Evolutionary conservation across 2,888 invertebrate species (phyloP).

Genomic region (Troglohyphantes excavatus): DNA sequence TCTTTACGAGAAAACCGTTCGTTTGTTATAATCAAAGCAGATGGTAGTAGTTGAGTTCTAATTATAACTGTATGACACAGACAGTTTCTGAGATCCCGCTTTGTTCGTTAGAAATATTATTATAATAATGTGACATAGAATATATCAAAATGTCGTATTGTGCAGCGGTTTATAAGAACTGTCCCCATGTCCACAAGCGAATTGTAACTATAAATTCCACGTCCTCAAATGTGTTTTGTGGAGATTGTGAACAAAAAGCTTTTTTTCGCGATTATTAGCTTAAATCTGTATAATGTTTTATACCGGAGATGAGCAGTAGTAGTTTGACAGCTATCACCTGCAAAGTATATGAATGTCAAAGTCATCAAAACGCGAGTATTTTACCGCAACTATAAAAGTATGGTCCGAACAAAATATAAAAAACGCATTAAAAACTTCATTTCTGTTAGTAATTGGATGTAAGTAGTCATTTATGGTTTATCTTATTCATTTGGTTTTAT

Average conservation of each 20-base stretch:
- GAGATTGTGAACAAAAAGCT: conserved; percentile 73
- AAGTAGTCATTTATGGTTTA: not conserved
- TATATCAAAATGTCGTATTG: conserved; percentile 76
- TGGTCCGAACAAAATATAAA: conserved; percentile 61
- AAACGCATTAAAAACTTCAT: not conserved
- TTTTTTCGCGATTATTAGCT: conserved; percentile 73
- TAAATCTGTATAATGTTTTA: conserved; percentile 73
- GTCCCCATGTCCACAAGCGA: conserved; percentile 62
- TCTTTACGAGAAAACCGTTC: conserved; percentile 11
- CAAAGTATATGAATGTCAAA: conserved; percentile 76
- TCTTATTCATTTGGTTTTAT: no score
- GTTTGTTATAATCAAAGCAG: conserved; percentile 23
- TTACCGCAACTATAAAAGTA: conserved; percentile 34
- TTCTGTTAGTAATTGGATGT: conserved; percentile 11
- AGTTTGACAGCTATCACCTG: conserved; percentile 66
- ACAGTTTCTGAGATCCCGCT: conserved; percentile 67
- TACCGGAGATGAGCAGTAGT: conserved; percentile 65
- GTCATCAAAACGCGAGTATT: conserved; percentile 58
- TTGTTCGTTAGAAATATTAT: conserved; percentile 49
- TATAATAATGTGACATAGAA: conserved; percentile 65
- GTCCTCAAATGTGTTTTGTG: conserved; percentile 64
- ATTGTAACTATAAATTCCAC: conserved; percentile 62
- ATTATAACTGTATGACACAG: conserved; percentile 41
- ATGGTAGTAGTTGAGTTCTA: conserved; percentile 11
- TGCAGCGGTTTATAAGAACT: conserved; percentile 70